Percentiles rank a stretch among this genome's conserved stretches.
Evolutionary conservation across 2,797 vertebrate genomes (phyloP).

Genomic region (Hyperoplus immaculatus): DNA sequence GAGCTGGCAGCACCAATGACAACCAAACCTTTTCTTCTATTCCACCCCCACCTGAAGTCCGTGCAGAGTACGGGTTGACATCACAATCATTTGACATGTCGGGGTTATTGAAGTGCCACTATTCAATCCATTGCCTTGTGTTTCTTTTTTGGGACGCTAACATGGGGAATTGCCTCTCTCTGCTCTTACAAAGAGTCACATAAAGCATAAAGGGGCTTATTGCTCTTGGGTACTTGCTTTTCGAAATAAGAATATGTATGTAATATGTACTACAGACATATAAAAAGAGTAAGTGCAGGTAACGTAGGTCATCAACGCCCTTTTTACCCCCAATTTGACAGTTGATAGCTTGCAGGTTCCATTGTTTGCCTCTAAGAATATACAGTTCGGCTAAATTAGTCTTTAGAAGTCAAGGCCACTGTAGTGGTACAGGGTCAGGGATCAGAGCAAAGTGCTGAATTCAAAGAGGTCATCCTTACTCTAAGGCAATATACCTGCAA

Average conservation of each 20-base stretch:
- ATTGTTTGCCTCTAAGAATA: background rate
- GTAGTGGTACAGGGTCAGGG: conserved; percentile 20
- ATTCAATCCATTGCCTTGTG: conserved; percentile 27
- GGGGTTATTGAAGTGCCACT: conserved; percentile 37
- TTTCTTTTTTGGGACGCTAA: conserved; percentile 17
- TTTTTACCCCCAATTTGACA: background rate
- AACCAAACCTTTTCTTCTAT: conserved; percentile 8
- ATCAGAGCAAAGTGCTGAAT: conserved; percentile 15
- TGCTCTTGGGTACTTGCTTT: background rate
- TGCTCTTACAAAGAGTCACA: conserved; percentile 14
- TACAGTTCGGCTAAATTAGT: conserved; percentile 16
- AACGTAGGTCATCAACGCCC: background rate
- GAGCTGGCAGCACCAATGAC: conserved; percentile 4
- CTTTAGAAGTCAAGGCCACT: conserved; percentile 24
- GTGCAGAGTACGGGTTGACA: background rate
- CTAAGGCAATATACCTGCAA: conserved; percentile 4
- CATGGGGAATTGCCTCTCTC: conserved; percentile 17
- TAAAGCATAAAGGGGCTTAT: conserved; percentile 4
- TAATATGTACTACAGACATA: background rate
- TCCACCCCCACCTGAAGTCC: background rate
- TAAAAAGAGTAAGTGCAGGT: background rate
- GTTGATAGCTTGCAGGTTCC: conserved; percentile 3
- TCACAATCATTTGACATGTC: conserved; percentile 12
- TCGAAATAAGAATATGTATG: background rate
- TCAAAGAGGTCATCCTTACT: conserved; percentile 16